These are phyloP conservation scores for Salmo trutta DNA, from an alignment of 2,797 vertebrate genomes.

Conservation along the genomic window DNA sequence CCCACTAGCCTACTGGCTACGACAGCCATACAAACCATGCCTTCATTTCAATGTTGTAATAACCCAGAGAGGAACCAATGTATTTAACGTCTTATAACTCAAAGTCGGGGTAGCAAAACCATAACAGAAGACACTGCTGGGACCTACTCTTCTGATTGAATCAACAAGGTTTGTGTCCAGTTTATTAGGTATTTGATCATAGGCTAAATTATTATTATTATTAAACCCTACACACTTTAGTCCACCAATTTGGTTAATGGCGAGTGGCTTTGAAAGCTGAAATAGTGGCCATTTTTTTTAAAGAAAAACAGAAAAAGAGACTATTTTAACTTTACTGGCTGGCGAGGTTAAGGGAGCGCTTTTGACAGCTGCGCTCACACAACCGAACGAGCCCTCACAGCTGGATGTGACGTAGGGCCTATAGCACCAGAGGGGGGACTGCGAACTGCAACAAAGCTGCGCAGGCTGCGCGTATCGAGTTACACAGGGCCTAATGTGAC, in stretches of 20 bases:
- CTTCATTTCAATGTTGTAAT: slow-evolving; percentile 64
- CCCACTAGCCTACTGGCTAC: slow-evolving; percentile 72
- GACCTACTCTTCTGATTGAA: background rate
- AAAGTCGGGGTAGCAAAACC: background rate
- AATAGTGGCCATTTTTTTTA: background rate
- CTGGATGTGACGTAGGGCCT: slow-evolving; percentile 53
- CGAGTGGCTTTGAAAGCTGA: slow-evolving; percentile 68
- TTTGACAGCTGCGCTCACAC: slow-evolving; percentile 60
- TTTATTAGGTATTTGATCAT: background rate
- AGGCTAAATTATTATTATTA: background rate
- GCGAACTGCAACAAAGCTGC: slow-evolving; percentile 50
- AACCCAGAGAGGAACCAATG: background rate
- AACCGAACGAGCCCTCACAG: slow-evolving; percentile 57
- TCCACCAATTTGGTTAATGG: background rate
- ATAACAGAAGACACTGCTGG: background rate
- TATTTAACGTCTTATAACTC: background rate
- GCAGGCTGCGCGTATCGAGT: slow-evolving; percentile 51
- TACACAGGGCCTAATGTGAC: slow-evolving; percentile 56
- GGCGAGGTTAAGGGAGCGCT: slow-evolving; percentile 35
- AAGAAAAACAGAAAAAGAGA: slow-evolving; percentile 5
- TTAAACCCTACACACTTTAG: background rate
- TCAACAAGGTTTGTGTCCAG: background rate
- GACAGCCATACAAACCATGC: slow-evolving; percentile 80
- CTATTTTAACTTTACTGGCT: slow-evolving; percentile 29
- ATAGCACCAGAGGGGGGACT: slow-evolving; percentile 31